Base-by-base conservation (phyloP, 2,797 vertebrate species). In the Tragopan temminckii region DNA sequence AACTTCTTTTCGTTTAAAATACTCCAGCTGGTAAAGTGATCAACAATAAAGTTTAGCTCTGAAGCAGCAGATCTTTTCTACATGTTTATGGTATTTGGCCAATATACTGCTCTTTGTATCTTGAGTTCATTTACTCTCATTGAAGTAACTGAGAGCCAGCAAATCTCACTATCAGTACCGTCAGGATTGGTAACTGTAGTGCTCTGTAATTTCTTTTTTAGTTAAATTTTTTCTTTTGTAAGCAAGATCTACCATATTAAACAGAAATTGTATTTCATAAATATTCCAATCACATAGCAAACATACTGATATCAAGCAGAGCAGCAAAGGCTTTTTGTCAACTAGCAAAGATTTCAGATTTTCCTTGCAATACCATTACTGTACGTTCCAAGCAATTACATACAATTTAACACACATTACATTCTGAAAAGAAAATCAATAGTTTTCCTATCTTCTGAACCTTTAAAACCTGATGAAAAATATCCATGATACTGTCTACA, bases 381-480 rank as follows among this genome's bases (percentile, higher is more conserved):
- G 9, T 35, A 33, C 29, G 19, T 9, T 89, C 12, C 20, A 74
- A 83, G 62, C 42, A 89, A 80, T 85, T 85, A 74, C 23, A 77
- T 42, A 38, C 62, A 70, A 80, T 88, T 93, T 70, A 91, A 70
- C n/a, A 77, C 7, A 38, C 25, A 72, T n/a, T 88, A 57, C 57
- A 43, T 48, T 83, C 33, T 68, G 57, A 90, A 89, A 76, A 31
- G 55, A 72, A 93, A 88, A 52, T 83, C 50, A 85, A 53, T 79
- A 78, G 20, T 17, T 84, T 94, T 19, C 19, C 53, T 83, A 12
- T 48, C 77, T 78, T 67, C 45, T 17, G 27, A 82, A 82, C 9
- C 12, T 77, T 89, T 81, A 81, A 76, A 78, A 69, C 68, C 18
- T 63, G 35, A 81, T 59, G 7, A 76, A 93, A 93, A 88, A 55